These are phyloP conservation scores for Phycodurus eques DNA, from an alignment of 2,113 vertebrate species.

Conservation along the genomic window DNA sequence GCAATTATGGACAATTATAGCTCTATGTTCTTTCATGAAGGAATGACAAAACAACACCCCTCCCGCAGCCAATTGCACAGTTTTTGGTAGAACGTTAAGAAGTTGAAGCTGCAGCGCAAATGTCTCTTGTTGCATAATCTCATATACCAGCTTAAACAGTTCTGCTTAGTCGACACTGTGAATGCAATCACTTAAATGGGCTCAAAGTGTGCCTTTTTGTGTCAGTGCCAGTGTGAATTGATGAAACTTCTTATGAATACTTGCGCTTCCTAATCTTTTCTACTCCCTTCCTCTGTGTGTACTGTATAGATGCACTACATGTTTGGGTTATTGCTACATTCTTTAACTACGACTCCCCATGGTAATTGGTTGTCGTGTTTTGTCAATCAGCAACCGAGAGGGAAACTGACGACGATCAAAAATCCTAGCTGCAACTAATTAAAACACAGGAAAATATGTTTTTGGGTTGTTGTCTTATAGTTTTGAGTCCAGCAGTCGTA, in stretches of 20 bases:
- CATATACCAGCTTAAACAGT: slow-evolving; percentile 46
- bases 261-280: slow-evolving; percentile 30
- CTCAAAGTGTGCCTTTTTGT: slow-evolving; percentile 17
- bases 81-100: slow-evolving; percentile 46
- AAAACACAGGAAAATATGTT: too few species aligned
- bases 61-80: neutral
- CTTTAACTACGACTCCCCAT: slow-evolving; percentile 46
- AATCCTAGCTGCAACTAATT: neutral
- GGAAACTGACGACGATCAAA: neutral
- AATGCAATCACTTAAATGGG: slow-evolving; percentile 45
- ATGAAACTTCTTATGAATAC: slow-evolving; percentile 39
- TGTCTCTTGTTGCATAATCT: slow-evolving; percentile 39
- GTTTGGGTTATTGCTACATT: slow-evolving; percentile 24
- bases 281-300: neutral
- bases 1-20: neutral
- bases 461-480: too few species aligned
- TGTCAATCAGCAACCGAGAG: slow-evolving; percentile 7
- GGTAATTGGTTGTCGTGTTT: slow-evolving; percentile 30
- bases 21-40: slow-evolving; percentile 7
- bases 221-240: slow-evolving; percentile 23
- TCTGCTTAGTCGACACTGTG: slow-evolving; percentile 55
- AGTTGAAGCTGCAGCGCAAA: slow-evolving; percentile 33
- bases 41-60: slow-evolving; percentile 12
- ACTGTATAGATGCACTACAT: neutral
- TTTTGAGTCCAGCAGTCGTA: neutral